phyloP scores from a whole-genome alignment of 2,888 invertebrate genomes.

The Tanytarsus gracilentus region DNA sequence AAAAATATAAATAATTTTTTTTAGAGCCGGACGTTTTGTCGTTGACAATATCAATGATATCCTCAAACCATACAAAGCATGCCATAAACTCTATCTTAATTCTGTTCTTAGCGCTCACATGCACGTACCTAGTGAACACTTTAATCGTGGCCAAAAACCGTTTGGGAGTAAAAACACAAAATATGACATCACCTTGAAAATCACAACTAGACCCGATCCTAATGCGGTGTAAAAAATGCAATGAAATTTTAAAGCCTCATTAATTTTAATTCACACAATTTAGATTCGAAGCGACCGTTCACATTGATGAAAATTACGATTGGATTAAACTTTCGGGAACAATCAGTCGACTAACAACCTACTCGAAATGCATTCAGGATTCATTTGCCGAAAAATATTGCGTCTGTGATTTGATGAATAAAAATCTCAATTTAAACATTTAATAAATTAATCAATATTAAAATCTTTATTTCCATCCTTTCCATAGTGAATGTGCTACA shows the following conservation, averaged over 20 bases:
- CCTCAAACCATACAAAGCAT: slow-evolving; percentile 52
- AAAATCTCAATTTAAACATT: too few species aligned
- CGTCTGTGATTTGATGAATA: slow-evolving; percentile 26
- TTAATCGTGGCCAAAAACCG: slow-evolving; percentile 37
- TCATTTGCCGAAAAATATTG: slow-evolving; percentile 25
- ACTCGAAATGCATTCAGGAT: slow-evolving; percentile 26
- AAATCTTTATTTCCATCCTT: too few species aligned
- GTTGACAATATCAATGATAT: slow-evolving; percentile 57
- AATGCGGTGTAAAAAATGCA: slow-evolving; percentile 35
- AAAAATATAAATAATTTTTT: not conserved
- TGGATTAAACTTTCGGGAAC: slow-evolving; percentile 47
- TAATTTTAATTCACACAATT: not conserved
- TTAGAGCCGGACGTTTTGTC: slow-evolving; percentile 50
- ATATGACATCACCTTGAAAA: slow-evolving; percentile 42
- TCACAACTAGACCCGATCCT: slow-evolving; percentile 47
- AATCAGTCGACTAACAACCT: slow-evolving; percentile 49
- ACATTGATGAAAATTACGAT: slow-evolving; percentile 30
- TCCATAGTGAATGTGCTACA: too few species aligned
- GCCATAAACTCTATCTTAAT: slow-evolving; percentile 54
- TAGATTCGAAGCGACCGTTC: slow-evolving; percentile 44
- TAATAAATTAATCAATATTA: too few species aligned
- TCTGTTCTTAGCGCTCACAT: slow-evolving; percentile 41
- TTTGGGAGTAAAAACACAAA: not conserved
- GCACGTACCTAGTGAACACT: slow-evolving; percentile 8
- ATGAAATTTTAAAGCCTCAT: not conserved